These are phyloP conservation scores for Pluvialis apricaria DNA, from an alignment of 2,113 vertebrate genomes.

Conservation along the genomic window DNA sequence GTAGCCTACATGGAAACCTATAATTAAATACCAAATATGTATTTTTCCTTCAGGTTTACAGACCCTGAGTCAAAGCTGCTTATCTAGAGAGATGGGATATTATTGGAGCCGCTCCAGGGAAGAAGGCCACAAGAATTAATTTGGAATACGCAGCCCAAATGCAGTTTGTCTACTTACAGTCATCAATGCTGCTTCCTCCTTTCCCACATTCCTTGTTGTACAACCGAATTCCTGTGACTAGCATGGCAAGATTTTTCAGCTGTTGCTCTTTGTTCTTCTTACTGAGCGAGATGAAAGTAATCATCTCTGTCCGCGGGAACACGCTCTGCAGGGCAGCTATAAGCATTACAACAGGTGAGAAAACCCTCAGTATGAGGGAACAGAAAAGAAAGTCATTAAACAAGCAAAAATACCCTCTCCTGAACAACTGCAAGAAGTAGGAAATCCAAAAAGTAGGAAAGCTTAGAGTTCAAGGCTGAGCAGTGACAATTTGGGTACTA, in stretches of 20 bases:
- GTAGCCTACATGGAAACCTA: background rate
- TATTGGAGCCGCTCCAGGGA: background rate
- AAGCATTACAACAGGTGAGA: background rate
- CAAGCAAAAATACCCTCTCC: background rate
- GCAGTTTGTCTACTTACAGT: conserved; percentile 71
- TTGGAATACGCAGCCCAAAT: background rate
- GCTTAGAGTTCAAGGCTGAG: background rate
- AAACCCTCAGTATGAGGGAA: background rate
- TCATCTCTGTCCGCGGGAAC: conserved; percentile 83
- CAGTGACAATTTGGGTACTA: background rate
- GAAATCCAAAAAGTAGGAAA: background rate
- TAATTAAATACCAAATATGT: background rate
- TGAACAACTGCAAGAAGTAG: background rate
- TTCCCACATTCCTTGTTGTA: conserved; percentile 83
- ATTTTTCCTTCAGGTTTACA: background rate
- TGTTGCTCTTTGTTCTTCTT: conserved; percentile 87
- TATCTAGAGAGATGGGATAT: background rate
- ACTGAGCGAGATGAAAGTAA: conserved; percentile 78
- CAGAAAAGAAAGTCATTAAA: background rate
- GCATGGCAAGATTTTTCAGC: conserved; percentile 80
- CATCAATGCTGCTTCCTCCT: conserved; percentile 76
- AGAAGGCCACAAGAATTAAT: background rate
- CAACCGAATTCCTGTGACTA: conserved; percentile 88
- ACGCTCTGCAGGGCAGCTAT: conserved; percentile 90
- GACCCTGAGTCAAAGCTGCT: background rate